phyloP scores from a whole-genome alignment of 1,140 invertebrate genomes.

The Pseudachorutes palmiensis region DNA sequence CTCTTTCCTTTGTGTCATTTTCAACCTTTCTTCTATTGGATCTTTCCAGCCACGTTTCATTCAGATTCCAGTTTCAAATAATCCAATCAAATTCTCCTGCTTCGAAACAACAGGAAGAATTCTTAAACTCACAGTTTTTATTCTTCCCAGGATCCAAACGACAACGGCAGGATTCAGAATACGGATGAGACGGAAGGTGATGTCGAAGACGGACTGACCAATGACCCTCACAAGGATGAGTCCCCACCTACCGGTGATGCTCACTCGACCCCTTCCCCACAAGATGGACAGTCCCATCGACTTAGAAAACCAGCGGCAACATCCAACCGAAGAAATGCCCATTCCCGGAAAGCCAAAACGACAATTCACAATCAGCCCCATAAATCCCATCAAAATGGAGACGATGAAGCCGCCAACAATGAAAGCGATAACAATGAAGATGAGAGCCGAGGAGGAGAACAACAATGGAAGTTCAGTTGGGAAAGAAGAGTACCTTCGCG shows the following conservation, averaged over 20 bases:
- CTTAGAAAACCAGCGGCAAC: too few relatives aligned
- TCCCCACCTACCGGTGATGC: not conserved
- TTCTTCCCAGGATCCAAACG: not conserved
- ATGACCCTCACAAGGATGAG: too few relatives aligned
- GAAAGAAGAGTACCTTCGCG: constrained; percentile 33
- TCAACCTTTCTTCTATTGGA: not conserved
- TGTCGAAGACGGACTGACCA: not conserved
- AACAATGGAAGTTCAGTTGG: not conserved
- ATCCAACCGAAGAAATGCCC: too few relatives aligned
- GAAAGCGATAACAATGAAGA: not conserved
- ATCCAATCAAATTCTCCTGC: constrained; percentile 4
- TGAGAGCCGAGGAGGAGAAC: not conserved
- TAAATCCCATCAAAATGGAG: not conserved
- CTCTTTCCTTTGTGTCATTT: not conserved
- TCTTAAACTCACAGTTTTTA: not conserved
- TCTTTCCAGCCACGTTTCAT: not conserved
- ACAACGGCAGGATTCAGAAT: not conserved
- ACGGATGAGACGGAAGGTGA: not conserved
- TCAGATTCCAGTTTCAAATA: constrained; percentile 6
- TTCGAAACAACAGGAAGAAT: not conserved
- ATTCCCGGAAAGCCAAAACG: too few relatives aligned
- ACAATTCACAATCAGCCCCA: too few relatives aligned
- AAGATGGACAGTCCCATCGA: too few relatives aligned
- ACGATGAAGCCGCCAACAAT: not conserved
- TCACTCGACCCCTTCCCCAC: not conserved